Evolutionary conservation across 2,888 invertebrate species (phyloP), one percentile per base, ranked within the genome.

Genomic region (Caenorhabditis afra): DNA sequence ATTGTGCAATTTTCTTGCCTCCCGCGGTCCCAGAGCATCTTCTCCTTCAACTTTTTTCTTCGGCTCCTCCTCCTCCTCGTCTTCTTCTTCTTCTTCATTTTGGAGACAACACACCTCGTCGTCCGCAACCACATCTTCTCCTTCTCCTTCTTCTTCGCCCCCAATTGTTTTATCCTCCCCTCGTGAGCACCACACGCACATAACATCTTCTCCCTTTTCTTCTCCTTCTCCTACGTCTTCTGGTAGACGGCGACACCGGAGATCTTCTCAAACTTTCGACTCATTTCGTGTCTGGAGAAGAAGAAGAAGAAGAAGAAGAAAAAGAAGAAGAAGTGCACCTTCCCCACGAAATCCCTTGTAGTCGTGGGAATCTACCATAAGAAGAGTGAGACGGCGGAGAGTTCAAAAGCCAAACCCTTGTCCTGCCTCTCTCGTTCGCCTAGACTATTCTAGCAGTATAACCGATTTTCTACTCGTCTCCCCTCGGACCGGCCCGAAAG

Each of bases 81-180:
- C 66, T 23, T 53, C 65, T 45, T 45, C 58, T 22, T 68, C 68
- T 59, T 68, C 67, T 66, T 66, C 70, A 70, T 62, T 70, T 62
- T 70, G 62, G 49, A 62, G 70, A 70, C 61, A 53, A 62, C 70
- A 70, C 70, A 70, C 70, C 70, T 70, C 70, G 70, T 70, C 61
- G 52, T 62, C 70, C 70, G 61, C 62, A 55, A 58, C 66, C 62
- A 62, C 70, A 62, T 70, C 70, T 37, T 57, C 65, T 65, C 35
- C 50, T 70, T 61, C 68, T 68, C 58, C 62, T 61, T 49, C 41
- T 41, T 41, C 41, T 41, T 70, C 44, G 39, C 53, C 37, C 61
- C 67, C 65, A 61, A 62, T 76, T 65, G 65, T 80, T 76, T 62
- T 59, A 59, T 66, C 70, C 78, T 73, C 66, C 62, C 71, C 66